Percentiles rank a stretch among this genome's conserved stretches.
Conservation (phyloP, 2,113 vertebrate genomes). For the Laticauda laticaudata region DNA sequence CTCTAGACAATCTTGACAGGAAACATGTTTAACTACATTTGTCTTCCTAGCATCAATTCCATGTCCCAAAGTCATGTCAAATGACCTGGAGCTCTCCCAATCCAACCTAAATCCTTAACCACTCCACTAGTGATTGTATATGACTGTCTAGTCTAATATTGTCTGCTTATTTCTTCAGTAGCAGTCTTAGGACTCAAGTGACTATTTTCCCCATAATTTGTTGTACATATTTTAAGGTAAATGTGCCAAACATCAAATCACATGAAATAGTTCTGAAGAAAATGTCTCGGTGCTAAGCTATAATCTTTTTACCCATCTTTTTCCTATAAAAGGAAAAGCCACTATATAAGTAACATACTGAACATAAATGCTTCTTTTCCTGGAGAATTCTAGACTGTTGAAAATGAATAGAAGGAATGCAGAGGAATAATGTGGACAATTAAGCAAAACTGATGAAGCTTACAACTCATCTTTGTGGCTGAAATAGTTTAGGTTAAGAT, state of each 20-base stretch:
- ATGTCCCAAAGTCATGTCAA: neutral
- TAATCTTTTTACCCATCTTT: neutral
- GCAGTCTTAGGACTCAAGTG: neutral
- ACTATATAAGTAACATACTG: neutral
- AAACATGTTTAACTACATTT: neutral
- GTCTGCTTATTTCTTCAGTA: neutral
- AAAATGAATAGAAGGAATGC: neutral
- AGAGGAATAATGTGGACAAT: neutral
- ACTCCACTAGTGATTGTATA: neutral
- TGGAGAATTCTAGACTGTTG: neutral
- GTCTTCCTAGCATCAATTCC: neutral
- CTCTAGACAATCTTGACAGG: neutral
- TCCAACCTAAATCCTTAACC: neutral
- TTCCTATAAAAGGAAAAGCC: neutral
- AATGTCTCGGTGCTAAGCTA: neutral
- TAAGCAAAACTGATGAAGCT: neutral
- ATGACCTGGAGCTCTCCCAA: neutral
- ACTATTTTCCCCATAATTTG: neutral
- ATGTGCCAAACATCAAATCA: neutral
- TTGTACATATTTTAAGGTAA: neutral
- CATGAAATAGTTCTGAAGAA: neutral
- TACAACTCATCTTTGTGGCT: neutral
- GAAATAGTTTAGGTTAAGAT: neutral
- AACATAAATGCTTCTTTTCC: neutral
- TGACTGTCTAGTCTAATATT: neutral